Evolutionary conservation across 92 coral and sea anemone species (phyloP), one percentile per base, ranked within the genome.

Genomic region (Galaxea fascicularis): DNA sequence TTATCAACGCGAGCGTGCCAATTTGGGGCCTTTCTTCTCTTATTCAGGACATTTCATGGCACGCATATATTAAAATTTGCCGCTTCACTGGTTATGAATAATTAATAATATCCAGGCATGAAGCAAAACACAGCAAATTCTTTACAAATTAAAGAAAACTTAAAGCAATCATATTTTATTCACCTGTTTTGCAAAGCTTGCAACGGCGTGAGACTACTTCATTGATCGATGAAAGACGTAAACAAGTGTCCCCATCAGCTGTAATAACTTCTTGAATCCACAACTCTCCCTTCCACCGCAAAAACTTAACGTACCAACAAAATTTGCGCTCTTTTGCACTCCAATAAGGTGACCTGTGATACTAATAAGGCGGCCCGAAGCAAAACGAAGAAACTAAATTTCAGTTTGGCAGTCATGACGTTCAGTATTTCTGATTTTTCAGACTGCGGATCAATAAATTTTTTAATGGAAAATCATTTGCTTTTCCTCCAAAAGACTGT

Each of bases 341-440:
- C 69, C 35, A 29, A 64, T 64, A 64, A 64, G 39, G 69, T 63
- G 29, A 63, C 30, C 44, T 64, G 69, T 64, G n/a, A n/a, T n/a
- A n/a, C n/a, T n/a, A n/a, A n/a, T n/a, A n/a, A n/a, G n/a, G n/a
- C n/a, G n/a, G n/a, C 65, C 25, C 35, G n/a, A 63, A 63, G 30
- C 69, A 64, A 64, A 64, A 64, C 69, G 35, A 64, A 64, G 69
- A 64, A 64, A 24, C 25, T 17, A 64, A 25, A 14, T 27, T 64
- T 22, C 35, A 27, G 0, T 64, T 64, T 64, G 39, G 15, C 62
- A 4, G 62, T 22, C 20, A 56, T 56, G 62, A 56, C 15, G 62
- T 56, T 56, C 62, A 15, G 62, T 56, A 56, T 0, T 22, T 56
- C 62, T 27, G 15, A 20, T 64, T 20, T 64, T 64, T 64, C 69